phyloP scores from a whole-genome alignment of 2,113 vertebrate genomes.

The Hippocampus barbouri region DNA sequence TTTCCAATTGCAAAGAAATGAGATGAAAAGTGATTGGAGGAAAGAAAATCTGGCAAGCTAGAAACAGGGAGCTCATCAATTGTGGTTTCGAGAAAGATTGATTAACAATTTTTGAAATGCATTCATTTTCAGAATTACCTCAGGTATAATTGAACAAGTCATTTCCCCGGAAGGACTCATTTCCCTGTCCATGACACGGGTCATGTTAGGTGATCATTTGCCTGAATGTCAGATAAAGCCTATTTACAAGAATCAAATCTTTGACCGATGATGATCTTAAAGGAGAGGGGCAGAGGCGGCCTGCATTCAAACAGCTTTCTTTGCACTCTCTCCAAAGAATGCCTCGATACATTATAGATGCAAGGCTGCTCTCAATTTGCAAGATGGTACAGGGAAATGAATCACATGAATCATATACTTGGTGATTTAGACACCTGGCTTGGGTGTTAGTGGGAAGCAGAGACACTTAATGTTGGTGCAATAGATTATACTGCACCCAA shows the following conservation, averaged over 20 bases:
- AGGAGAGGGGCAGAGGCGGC: conserved; percentile 38
- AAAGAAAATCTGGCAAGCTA: conserved; percentile 5
- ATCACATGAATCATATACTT: conserved; percentile 58
- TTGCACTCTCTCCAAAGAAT: conserved; percentile 19
- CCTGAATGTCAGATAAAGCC: conserved; percentile 52
- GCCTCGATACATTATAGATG: conserved; percentile 49
- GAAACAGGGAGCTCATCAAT: conserved; percentile 14
- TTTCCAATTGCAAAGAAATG: conserved; percentile 16
- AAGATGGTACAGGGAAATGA: conserved; percentile 55
- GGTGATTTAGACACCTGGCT: conserved; percentile 57
- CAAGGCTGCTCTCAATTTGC: conserved; percentile 61
- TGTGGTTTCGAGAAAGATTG: conserved; percentile 31
- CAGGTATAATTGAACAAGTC: conserved; percentile 38
- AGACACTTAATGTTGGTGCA: conserved; percentile 56
- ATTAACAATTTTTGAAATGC: conserved; percentile 39
- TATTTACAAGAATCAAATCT: conserved; percentile 58
- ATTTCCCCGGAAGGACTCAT: conserved; percentile 3
- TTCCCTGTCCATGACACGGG: conserved; percentile 47
- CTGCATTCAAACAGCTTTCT: conserved; percentile 55
- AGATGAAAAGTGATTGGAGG: conserved; percentile 5
- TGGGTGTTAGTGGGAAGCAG: conserved; percentile 42
- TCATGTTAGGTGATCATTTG: conserved; percentile 56
- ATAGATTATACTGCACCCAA: conserved; percentile 59
- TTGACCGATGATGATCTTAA: conserved; percentile 51
- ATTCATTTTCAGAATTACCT: conserved; percentile 56